Conservation (phyloP, 2,113 vertebrate genomes). For the Oreochromis niloticus region DNA sequence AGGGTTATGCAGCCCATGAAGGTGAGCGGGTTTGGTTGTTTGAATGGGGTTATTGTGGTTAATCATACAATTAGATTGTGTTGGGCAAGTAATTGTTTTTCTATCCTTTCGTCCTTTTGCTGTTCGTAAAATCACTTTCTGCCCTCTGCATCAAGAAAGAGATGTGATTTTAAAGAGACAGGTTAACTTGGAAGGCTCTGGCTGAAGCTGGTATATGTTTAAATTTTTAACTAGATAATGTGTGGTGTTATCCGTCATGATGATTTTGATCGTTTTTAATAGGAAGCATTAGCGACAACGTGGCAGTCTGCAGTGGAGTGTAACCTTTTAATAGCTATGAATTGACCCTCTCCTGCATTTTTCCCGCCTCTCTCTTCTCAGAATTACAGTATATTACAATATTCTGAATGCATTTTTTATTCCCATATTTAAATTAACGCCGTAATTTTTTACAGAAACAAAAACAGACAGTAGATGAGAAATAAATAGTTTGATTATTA, state of each 20-base stretch:
- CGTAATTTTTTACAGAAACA: accelerated
- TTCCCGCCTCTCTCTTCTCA: background rate
- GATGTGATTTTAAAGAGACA: background rate
- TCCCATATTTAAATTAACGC: background rate
- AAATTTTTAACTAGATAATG: background rate
- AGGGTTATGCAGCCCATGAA: background rate
- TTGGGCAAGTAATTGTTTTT: background rate
- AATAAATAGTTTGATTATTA: background rate
- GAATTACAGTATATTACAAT: background rate
- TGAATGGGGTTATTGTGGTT: background rate
- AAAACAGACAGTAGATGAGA: background rate
- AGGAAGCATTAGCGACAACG: background rate
- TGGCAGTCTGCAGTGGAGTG: background rate
- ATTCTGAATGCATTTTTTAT: background rate
- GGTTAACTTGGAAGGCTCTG: background rate
- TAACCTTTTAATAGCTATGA: background rate
- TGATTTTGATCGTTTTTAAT: background rate
- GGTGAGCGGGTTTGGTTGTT: background rate
- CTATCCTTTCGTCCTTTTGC: background rate
- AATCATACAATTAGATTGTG: background rate
- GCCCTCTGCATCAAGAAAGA: background rate
- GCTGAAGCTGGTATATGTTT: background rate
- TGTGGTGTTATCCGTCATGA: background rate
- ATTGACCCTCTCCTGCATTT: background rate
- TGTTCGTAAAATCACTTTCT: background rate